These are phyloP conservation scores for Candidula unifasciata DNA, from an alignment of 2,888 invertebrate species.

Conservation along the genomic window DNA sequence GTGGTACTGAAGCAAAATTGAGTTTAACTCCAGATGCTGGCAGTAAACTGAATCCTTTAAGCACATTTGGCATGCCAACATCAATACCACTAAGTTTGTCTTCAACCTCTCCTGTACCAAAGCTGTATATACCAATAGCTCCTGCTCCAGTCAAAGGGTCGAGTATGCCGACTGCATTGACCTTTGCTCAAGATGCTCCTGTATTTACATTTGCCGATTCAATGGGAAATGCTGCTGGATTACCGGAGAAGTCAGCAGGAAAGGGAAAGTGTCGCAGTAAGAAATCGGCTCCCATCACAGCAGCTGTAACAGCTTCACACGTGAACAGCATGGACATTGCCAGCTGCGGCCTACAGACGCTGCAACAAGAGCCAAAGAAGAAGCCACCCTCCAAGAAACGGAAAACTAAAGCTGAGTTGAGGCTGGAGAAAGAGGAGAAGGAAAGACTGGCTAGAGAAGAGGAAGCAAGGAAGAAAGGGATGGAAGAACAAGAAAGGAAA, in stretches of 20 bases:
- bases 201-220: constrained; percentile 33
- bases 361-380: constrained; percentile 37
- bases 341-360: background rate
- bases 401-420: constrained; percentile 49
- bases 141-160: constrained; percentile 42
- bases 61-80: background rate
- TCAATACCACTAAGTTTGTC: background rate
- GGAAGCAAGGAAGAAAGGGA: constrained; percentile 26
- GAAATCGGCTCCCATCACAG: constrained; percentile 6
- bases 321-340: background rate
- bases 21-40: constrained; percentile 27
- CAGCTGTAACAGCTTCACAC: constrained; percentile 17
- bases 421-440: constrained; percentile 47
- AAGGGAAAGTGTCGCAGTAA: constrained; percentile 43
- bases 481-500: constrained; percentile 22
- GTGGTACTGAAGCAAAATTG: background rate
- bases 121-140: constrained; percentile 46
- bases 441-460: constrained; percentile 43
- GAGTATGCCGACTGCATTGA: constrained; percentile 24
- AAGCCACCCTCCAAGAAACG: constrained; percentile 44
- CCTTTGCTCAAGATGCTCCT: constrained; percentile 22
- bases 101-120: constrained; percentile 13
- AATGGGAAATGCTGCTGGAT: constrained; percentile 8
- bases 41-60: constrained; percentile 27
- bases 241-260: constrained; percentile 25